phyloP scores from a whole-genome alignment of 2,113 vertebrate genomes.

The Nerophis ophidion region DNA sequence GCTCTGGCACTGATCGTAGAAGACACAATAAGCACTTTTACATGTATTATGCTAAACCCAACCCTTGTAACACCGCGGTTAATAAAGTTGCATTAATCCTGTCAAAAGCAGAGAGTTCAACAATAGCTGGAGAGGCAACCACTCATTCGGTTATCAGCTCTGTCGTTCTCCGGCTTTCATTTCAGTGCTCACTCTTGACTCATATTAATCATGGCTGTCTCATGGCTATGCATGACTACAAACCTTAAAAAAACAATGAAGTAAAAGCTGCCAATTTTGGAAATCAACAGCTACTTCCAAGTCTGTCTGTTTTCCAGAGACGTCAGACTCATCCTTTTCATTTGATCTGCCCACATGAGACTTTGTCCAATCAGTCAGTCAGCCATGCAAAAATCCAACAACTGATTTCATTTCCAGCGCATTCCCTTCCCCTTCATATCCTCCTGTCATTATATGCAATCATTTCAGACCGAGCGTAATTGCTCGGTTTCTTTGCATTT shows the following conservation, averaged over 20 bases:
- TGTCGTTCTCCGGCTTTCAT: neutral
- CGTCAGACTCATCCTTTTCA: neutral
- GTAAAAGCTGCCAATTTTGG: neutral
- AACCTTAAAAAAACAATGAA: neutral
- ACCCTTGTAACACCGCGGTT: neutral
- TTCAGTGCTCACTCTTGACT: neutral
- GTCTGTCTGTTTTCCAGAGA: slow-evolving; percentile 6
- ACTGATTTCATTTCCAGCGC: slow-evolving; percentile 17
- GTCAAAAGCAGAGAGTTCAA: neutral
- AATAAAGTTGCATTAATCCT: neutral
- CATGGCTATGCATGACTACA: neutral
- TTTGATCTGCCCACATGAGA: slow-evolving; percentile 9
- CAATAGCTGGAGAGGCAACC: too few species aligned
- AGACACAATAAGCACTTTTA: neutral
- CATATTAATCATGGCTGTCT: neutral
- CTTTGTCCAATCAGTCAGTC: slow-evolving; percentile 10
- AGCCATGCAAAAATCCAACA: slow-evolving; percentile 10
- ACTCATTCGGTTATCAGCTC: neutral
- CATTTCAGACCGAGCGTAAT: slow-evolving; percentile 14
- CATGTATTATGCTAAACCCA: neutral
- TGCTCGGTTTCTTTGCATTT: slow-evolving; percentile 12
- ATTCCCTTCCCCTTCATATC: slow-evolving; percentile 9
- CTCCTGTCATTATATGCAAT: slow-evolving; percentile 14
- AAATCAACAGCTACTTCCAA: slow-evolving; percentile 9
- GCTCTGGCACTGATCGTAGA: too few species aligned